Evolutionary conservation across 1,140 invertebrate genomes (phyloP), one percentile per base, ranked within the genome.

Genomic region (Procambarus clarkii): DNA sequence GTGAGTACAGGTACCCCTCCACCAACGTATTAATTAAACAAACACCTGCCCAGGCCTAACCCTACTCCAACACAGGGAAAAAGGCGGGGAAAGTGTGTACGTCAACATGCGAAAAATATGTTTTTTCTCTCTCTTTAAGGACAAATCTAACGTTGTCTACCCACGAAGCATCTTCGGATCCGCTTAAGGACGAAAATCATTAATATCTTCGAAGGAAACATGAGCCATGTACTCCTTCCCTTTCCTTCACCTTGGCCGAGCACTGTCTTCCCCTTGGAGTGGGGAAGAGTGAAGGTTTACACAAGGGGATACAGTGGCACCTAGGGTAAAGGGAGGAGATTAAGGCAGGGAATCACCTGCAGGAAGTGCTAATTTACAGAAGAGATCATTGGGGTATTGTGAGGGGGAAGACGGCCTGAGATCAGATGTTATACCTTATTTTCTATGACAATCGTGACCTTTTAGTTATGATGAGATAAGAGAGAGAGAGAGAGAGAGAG

Each of bases 271-370:
- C 13, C 50, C 50, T 2, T 18, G 9, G 15, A 58, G 79, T 3
- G 34, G 34, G 3, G 79, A 54, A 8, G n/a, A 58, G 58, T 8
- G n/a, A 2, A 13, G 50, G 80, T 82, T 58, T 82, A 82, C 80
- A 83, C 81, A 83, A 46, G 81, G 81, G 45, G 81, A 69, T 69
- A 45, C 81, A 74, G 81, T 46, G 64, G 45, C 54, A 83, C 81
- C 69, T 69, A 44, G 54, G 24, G 18, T 45, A n/a, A 0, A 58
- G 81, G 34, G 18, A 82, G 46, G 50, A 82, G 60, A n/a, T n/a
- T n/a, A n/a, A 50, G 60, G 60, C 5, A 24, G 80, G 81, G 64
- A 83, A 21, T 58, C 60, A 83, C 69, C 81, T 69, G 58, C 58
- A 83, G 58, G 81, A 83, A 69, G 58, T 50, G 18, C 9, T 18